A percentile compares a stretch with the other conserved stretches of the same genome.
Evolutionary conservation across 2,888 invertebrate species (phyloP).

Genomic region (Hermaeophaga mercurialis): DNA sequence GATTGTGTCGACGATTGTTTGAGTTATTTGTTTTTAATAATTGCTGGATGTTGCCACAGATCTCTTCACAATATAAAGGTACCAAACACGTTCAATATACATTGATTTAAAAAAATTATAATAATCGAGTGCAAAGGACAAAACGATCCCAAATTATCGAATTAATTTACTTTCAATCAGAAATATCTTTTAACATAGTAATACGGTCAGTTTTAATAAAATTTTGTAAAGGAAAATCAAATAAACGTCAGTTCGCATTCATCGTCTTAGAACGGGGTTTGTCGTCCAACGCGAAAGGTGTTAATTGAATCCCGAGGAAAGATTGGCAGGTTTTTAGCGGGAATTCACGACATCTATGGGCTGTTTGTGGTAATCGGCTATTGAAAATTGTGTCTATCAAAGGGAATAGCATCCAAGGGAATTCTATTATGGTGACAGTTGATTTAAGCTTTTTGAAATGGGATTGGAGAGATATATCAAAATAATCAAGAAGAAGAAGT

Average conservation of each 20-base stretch:
- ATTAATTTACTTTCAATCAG: too few species aligned
- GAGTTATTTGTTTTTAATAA: too few species aligned
- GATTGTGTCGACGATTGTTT: too few species aligned
- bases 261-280: conserved; percentile 16
- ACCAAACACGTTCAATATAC: too few species aligned
- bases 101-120: too few species aligned
- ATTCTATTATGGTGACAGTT: conserved; percentile 9
- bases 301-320: conserved; percentile 20
- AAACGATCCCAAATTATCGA: too few species aligned
- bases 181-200: conserved; percentile 3
- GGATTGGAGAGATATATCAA: not conserved
- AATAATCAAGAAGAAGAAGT: too few species aligned
- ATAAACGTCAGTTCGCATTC: conserved; percentile 20
- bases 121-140: too few species aligned
- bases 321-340: conserved; percentile 7
- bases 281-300: conserved; percentile 17
- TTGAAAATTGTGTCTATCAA: conserved; percentile 14
- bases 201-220: conserved; percentile 18
- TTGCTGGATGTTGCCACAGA: too few species aligned
- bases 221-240: conserved; percentile 16
- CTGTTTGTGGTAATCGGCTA: conserved; percentile 10
- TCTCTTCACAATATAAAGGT: too few species aligned
- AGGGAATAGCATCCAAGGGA: not conserved
- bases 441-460: conserved; percentile 9
- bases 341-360: not conserved